Percentiles rank a stretch among this genome's conserved stretches.
phyloP scores from a whole-genome alignment of 2,113 vertebrate species.

The Chunga burmeisteri region DNA sequence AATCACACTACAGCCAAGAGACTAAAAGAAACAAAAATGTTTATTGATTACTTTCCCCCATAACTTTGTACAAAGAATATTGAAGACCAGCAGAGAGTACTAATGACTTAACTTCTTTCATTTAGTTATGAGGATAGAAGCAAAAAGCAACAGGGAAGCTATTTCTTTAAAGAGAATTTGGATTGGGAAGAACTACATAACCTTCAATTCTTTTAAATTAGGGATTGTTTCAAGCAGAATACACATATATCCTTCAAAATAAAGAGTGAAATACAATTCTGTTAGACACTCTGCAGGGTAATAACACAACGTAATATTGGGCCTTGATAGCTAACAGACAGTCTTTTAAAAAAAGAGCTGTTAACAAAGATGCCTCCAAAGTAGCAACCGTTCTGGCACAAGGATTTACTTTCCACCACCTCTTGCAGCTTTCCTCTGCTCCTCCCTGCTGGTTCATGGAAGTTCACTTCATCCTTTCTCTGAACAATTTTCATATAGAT shows the following conservation, averaged over 20 bases:
- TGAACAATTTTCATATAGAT: background rate
- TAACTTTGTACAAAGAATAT: conserved; percentile 53
- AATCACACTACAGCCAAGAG: conserved; percentile 53
- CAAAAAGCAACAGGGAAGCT: background rate
- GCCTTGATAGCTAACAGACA: background rate
- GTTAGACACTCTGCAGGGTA: background rate
- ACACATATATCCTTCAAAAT: background rate
- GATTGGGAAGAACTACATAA: background rate
- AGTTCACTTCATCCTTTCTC: background rate
- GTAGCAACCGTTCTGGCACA: background rate
- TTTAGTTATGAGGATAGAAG: background rate
- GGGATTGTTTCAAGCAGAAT: background rate
- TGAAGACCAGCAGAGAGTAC: conserved; percentile 39
- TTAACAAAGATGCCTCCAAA: background rate
- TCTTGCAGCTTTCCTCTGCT: background rate
- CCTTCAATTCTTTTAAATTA: conserved; percentile 6
- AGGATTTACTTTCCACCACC: background rate
- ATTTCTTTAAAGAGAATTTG: conserved; percentile 6
- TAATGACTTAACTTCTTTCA: conserved; percentile 24
- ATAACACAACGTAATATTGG: background rate
- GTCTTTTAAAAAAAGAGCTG: background rate
- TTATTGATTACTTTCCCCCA: conserved; percentile 72
- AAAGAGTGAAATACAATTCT: background rate
- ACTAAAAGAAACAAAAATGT: conserved; percentile 66
- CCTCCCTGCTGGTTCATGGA: background rate